Base-by-base conservation (phyloP, 2,797 vertebrate species). In the Esox lucius region DNA sequence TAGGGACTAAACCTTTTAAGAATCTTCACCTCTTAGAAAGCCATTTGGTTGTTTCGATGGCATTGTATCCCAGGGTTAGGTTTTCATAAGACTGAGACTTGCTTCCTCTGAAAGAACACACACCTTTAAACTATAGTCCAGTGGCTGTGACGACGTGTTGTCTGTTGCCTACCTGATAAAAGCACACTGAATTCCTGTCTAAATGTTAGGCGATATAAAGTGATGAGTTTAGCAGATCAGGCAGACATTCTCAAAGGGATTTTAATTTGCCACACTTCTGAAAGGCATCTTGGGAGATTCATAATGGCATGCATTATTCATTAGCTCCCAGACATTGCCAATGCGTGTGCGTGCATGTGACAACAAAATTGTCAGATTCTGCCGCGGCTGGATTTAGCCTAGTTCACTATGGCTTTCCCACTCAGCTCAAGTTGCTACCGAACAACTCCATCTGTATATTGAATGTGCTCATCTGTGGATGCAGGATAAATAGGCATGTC, bases 241-340 rank as follows among this genome's bases (percentile, higher is more conserved):
- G 17, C 31, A 42, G 56, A 72, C 22, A 62, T 61, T 62, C 71
- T 72, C 71, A 19, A 8, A 15, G 35, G 71, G 65, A n/a, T 68
- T 75, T 68, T 46, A 68, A 68, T 33, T 22, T 13, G 6, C 22
- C 51, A 28, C 49, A 39, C 56, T 49, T 56, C 59, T 71, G 61
- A 71, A 48, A n/a, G 46, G 56, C 46, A 53, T 35, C 61, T 61
- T 22, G 35, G 53, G 53, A 61, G 68, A 75, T 74, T 53, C 35
- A 33, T 48, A 62, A 75, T 69, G 12, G 22, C 17, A 62, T 70
- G 56, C 33, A 75, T 70, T 62, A 75, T 70, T 75, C 74, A 75
- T 67, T 11, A 62, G 53, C 22, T 33, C 39, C 24, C 31, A 68
- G 31, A 68, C 35, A 13, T 64, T 68, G 65, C 65, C 35, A 68